phyloP scores from a whole-genome alignment of 2,888 invertebrate genomes.

The Lampropteryx suffumata region DNA sequence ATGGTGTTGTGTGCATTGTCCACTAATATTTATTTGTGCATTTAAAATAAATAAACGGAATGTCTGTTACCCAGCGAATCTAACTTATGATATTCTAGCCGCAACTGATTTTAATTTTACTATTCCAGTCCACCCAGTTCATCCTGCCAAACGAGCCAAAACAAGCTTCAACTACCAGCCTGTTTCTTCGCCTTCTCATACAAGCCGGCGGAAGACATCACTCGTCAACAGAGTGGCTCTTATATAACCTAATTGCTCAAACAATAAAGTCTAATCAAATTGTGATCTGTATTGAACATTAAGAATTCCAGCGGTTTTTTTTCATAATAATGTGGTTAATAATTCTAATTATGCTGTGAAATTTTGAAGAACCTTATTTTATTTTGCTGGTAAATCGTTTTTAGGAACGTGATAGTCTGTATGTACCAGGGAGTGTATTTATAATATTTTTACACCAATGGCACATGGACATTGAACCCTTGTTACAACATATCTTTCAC shows the following conservation, averaged over 20 bases:
- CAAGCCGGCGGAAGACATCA: conserved; percentile 84
- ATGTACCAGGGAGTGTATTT: conserved; percentile 69
- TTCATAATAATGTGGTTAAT: conserved; percentile 39
- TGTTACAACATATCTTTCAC: conserved; percentile 80
- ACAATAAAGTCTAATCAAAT: conserved; percentile 41
- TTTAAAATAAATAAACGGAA: too few species aligned
- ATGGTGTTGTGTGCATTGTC: too few species aligned
- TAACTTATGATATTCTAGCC: too few species aligned
- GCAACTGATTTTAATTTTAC: too few species aligned
- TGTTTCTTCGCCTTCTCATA: conserved; percentile 70
- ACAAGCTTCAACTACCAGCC: conserved; percentile 73
- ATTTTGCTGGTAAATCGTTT: conserved; percentile 26
- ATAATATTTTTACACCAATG: conserved; percentile 50
- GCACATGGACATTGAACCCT: conserved; percentile 69
- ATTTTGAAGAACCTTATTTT: conserved; percentile 37
- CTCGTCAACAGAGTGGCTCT: conserved; percentile 81
- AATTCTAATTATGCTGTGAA: conserved; percentile 50
- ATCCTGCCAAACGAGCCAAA: conserved; percentile 76
- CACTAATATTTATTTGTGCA: too few species aligned
- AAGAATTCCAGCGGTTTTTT: conserved; percentile 50
- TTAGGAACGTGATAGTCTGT: conserved; percentile 50
- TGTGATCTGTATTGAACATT: conserved; percentile 52
- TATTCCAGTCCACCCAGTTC: conserved; percentile 68
- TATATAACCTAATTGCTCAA: conserved; percentile 51
- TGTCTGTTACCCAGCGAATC: too few species aligned